phyloP scores from a whole-genome alignment of 2,797 vertebrate genomes.

The Knipowitschia caucasica region DNA sequence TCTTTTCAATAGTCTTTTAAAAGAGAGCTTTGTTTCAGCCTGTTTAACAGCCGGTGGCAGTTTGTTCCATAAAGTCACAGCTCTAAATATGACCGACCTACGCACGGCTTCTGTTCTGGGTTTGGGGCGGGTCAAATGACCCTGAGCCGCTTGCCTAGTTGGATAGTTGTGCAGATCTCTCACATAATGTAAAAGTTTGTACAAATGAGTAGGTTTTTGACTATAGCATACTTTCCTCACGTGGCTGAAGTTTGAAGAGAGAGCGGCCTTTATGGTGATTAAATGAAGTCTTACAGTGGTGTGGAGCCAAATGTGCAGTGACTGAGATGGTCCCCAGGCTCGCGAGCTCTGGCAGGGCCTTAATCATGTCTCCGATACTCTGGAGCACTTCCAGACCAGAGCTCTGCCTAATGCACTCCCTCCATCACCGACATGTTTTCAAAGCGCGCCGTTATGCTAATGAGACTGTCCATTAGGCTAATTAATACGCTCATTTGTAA shows the following conservation, averaged over 20 bases:
- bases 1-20: too few relatives aligned
- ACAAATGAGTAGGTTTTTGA: too few relatives aligned
- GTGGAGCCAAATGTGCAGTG: conserved; percentile 23
- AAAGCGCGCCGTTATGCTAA: conserved; percentile 42
- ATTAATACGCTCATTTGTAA: conserved; percentile 40
- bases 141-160: too few relatives aligned
- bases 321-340: conserved; percentile 20
- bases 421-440: conserved; percentile 49
- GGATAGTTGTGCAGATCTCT: too few relatives aligned
- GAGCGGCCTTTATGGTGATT: conserved; percentile 31
- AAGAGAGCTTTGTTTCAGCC: too few relatives aligned
- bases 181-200: too few relatives aligned
- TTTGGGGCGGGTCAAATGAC: too few relatives aligned
- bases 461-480: conserved; percentile 44
- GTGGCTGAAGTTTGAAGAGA: conserved; percentile 32
- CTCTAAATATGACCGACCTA: too few relatives aligned
- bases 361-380: conserved; percentile 38
- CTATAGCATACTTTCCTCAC: conserved; percentile 25
- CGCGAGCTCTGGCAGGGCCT: conserved; percentile 37
- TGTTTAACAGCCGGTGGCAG: too few relatives aligned
- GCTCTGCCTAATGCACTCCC: conserved; percentile 26
- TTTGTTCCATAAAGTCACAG: too few relatives aligned
- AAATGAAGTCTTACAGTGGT: conserved; percentile 34
- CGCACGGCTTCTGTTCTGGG: too few relatives aligned
- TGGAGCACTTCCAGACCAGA: conserved; percentile 44